Base-by-base conservation (phyloP, 1,140 invertebrate genomes). In the Steinernema feltiae region DNA sequence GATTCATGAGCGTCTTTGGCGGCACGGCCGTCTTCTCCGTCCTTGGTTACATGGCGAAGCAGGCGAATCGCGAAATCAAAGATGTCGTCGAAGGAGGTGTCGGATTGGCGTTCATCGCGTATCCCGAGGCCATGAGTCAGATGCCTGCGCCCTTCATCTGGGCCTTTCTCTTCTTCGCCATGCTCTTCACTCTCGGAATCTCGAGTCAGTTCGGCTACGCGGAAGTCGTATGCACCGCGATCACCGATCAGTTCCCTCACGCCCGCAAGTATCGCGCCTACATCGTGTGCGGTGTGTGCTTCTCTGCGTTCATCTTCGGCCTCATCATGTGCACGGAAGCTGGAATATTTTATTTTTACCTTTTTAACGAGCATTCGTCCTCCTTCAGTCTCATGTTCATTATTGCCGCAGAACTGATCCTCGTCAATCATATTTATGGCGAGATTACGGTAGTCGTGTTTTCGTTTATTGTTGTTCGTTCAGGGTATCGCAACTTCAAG, bases 21-120 rank as follows among this genome's bases (percentile, higher is more conserved):
- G 90, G 90, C 17, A 87, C 88, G 71, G 89, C 91, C 15, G 90
- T 90, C 0, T 91, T 91, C 82, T 89, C 89, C 0, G 90, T 91
- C 77, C 82, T 91, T 73, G 90, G 90, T 32, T 90, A 90, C 81
- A 88, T 91, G 82, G 90, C 90, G 21, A 69, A 77, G 15, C 63
- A 84, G 21, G 82, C 85, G 70, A 80, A 87, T 46, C 86, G 87
- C 1, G 78, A 87, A 24, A 90, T 91, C 1, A 87, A 84, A 0
- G 84, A 89, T 32, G 90, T 91, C 3, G 90, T 91, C 0, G 89
- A 90, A 76, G 89, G 88, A 75, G 83, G 90, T 90, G 74, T 32
- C 18, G 7, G 35, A 41, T 41, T 41, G 7, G 83, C 83, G 1
- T 83, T 83, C 70, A 81, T 83, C 7, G 87, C 83, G 0, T 88